phyloP scores from a whole-genome alignment of 2,113 vertebrate species.

The Pseudois nayaur region DNA sequence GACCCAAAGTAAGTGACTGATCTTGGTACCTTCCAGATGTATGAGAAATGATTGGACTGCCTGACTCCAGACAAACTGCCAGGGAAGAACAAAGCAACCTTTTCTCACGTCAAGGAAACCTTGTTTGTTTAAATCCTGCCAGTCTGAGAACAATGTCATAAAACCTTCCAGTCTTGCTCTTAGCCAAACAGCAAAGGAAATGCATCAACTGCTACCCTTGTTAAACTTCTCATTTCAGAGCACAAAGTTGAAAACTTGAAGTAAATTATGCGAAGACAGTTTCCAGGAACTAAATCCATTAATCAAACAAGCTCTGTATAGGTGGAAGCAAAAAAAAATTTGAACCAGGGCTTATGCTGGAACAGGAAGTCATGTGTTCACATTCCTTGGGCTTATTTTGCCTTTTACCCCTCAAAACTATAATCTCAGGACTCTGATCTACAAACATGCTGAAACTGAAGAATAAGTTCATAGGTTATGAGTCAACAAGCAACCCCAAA shows the following conservation, averaged over 20 bases:
- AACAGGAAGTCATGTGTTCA: not conserved
- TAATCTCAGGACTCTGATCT: not conserved
- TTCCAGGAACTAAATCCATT: constrained; percentile 47
- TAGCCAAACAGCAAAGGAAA: constrained; percentile 56
- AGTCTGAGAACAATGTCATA: constrained; percentile 3
- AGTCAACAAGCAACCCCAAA: not conserved
- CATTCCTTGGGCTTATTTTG: not conserved
- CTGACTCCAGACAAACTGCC: not conserved
- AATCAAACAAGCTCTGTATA: constrained; percentile 2
- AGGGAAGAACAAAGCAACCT: constrained; percentile 20
- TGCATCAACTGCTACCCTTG: constrained; percentile 15
- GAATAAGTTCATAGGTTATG: not conserved
- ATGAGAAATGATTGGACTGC: not conserved
- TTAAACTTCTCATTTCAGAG: constrained; percentile 39
- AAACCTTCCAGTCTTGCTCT: constrained; percentile 33
- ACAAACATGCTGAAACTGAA: not conserved
- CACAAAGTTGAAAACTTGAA: constrained; percentile 37
- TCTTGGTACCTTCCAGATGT: not conserved
- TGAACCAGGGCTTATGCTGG: not conserved
- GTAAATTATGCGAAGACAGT: constrained; percentile 50
- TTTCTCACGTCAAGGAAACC: not conserved
- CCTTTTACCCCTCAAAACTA: not conserved
- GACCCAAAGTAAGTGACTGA: not conserved
- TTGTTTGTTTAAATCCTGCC: constrained; percentile 56
- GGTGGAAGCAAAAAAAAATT: not conserved